Evolutionary conservation across 1,140 invertebrate genomes (phyloP).

Genomic region (Drosophila dunni): DNA sequence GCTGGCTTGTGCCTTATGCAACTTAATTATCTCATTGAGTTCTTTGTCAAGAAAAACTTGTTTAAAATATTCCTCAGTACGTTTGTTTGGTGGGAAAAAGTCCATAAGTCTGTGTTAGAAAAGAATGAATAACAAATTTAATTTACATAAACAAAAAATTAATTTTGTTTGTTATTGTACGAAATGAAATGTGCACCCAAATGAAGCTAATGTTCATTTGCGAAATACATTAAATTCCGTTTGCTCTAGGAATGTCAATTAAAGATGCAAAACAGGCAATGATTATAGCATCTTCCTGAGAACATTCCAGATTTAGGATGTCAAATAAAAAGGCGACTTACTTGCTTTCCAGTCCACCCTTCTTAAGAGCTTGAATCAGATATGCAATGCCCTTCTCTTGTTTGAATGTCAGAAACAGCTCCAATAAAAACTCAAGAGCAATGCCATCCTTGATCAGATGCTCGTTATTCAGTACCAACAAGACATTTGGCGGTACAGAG

Average conservation of each 20-base stretch:
- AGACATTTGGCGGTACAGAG: slow-evolving; percentile 93
- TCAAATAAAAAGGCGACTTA: slow-evolving; percentile 83
- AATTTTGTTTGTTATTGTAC: slow-evolving; percentile 40
- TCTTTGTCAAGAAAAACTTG: slow-evolving; percentile 93
- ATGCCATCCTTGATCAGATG: slow-evolving; percentile 98
- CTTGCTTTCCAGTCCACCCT: slow-evolving; percentile 93
- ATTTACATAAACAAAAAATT: slow-evolving; percentile 1
- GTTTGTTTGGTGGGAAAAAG: slow-evolving; percentile 96
- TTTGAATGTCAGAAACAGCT: slow-evolving; percentile 96
- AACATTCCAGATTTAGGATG: slow-evolving; percentile 58
- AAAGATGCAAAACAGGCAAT: slow-evolving; percentile 69
- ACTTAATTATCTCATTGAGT: slow-evolving; percentile 93
- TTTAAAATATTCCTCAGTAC: slow-evolving; percentile 94
- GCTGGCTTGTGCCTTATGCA: slow-evolving; percentile 95
- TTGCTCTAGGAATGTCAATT: slow-evolving; percentile 81
- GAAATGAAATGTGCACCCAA: slow-evolving; percentile 81
- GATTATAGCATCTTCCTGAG: slow-evolving; percentile 76
- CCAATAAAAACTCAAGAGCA: slow-evolving; percentile 95
- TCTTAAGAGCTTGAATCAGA: slow-evolving; percentile 94
- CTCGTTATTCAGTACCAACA: slow-evolving; percentile 94
- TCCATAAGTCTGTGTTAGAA: slow-evolving; percentile 90
- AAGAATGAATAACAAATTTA: slow-evolving; percentile 1
- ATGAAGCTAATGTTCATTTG: slow-evolving; percentile 73
- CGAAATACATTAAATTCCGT: slow-evolving; percentile 67
- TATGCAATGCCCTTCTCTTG: slow-evolving; percentile 94